These are phyloP conservation scores for honey bee (Apis mellifera) DNA, from an alignment of 1,140 invertebrate species.

Conservation along the genomic window DNA sequence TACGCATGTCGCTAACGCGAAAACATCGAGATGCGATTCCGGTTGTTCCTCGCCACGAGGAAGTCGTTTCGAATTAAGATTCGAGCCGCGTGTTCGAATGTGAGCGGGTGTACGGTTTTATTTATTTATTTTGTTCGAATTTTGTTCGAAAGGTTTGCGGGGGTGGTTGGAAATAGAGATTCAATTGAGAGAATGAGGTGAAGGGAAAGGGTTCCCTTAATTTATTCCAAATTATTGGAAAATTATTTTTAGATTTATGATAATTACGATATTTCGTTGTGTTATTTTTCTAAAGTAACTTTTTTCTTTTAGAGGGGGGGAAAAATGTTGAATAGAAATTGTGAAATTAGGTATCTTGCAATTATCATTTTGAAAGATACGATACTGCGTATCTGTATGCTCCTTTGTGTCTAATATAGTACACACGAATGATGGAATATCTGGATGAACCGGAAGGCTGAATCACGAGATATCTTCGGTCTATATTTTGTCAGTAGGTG, in stretches of 20 bases:
- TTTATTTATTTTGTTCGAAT: not conserved
- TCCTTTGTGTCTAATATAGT: not conserved
- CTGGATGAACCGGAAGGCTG: not conserved
- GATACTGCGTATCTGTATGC: not conserved
- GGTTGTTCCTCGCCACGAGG: not conserved
- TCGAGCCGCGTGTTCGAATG: not conserved
- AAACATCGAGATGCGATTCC: conserved; percentile 6
- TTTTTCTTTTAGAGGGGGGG: too few relatives aligned
- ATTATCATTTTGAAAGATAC: too few relatives aligned
- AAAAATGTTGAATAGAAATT: too few relatives aligned
- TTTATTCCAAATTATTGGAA: too few relatives aligned
- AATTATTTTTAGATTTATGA: too few relatives aligned
- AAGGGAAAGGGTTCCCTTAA: too few relatives aligned
- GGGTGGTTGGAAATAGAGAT: not conserved
- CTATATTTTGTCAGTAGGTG: not conserved
- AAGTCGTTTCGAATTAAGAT: not conserved
- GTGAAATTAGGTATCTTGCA: too few relatives aligned
- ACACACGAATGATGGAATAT: not conserved
- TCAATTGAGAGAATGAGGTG: not conserved
- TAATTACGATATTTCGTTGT: too few relatives aligned
- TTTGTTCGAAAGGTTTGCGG: too few relatives aligned
- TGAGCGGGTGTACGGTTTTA: too few relatives aligned
- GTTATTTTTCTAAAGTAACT: too few relatives aligned
- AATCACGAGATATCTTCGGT: not conserved
- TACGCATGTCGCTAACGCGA: conserved; percentile 12